A percentile compares a stretch with the other conserved stretches of the same genome.
Conservation (phyloP, 2,113 vertebrate species). For the Elephas maximus region DNA sequence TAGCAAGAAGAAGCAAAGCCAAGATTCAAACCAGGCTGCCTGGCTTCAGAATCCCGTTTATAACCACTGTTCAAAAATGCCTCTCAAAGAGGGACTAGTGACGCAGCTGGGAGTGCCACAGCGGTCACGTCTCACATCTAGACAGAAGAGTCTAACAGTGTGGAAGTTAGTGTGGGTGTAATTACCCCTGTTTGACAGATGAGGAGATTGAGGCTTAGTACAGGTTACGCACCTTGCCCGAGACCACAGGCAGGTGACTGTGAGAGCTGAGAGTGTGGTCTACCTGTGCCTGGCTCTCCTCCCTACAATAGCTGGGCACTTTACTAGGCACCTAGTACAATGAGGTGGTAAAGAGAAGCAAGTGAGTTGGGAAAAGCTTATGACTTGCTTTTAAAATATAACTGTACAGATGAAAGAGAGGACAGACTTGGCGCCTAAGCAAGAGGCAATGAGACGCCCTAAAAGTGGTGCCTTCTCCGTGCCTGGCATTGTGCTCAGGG, state of each 20-base stretch:
- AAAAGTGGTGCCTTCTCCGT: not conserved
- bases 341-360: not conserved
- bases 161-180: not conserved
- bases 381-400: not conserved
- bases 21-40: not conserved
- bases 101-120: fast-evolving
- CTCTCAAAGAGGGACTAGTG: not conserved
- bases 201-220: not conserved
- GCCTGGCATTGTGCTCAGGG: not conserved
- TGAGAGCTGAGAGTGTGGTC: not conserved
- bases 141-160: not conserved
- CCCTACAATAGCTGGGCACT: not conserved
- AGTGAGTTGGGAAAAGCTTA: not conserved
- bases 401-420: not conserved
- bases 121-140: no score
- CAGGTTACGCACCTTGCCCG: not conserved
- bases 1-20: not conserved
- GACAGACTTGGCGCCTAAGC: fast-evolving
- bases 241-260: not conserved
- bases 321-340: not conserved
- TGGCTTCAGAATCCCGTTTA: fast-evolving
- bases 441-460: not conserved
- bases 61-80: fast-evolving
- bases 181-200: not conserved
- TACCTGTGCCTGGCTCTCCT: not conserved